Base-by-base conservation (phyloP, 2,113 vertebrate species). In the Lynx canadensis region DNA sequence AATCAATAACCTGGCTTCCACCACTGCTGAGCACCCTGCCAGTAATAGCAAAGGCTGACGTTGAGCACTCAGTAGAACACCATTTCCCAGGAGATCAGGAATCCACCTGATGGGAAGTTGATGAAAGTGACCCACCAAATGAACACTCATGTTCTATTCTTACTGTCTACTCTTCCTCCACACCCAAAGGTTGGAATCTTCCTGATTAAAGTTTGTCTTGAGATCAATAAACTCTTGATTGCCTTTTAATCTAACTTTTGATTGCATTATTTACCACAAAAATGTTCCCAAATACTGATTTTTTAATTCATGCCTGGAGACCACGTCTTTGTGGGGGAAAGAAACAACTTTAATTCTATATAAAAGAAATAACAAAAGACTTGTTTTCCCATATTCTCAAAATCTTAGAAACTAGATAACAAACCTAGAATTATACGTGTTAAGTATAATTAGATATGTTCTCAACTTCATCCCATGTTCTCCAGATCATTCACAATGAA, bases 241-340 rank as follows among this genome's bases (percentile, higher is more conserved):
- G 57, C 38, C 82, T 66, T 86, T 29, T 88, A 91, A 57, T 55
- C 33, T 96, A 92, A 74, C 57, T 96, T 91, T 95, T 65, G 3
- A 63, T 78, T 91, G 12, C 50, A 94, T 7, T 93, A 18, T 76
- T 92, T 69, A 93, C 63, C 23, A 84, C 23, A 71, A 93, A 89
- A 97, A 96, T 9, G 3, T 86, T 79, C 7, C 41, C 76, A 94
- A 91, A 89, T 48, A 68, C 0, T 83, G 29, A 71, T 57, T 97
- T 95, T 86, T 68, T 66, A 65, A 95, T 90, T 73, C 52, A 57
- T 79, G 45, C 18, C 25, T 55, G 27, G 23, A 97, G 93, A 95
- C 5, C 31, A 74, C 33, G 10, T 74, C 36, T 88, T 52, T 65
- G 5, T 14, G 41, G 9, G 68, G 3, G 33, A 63, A 85, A 81